Conservation (phyloP, 64 coral and sea anemone genomes). For the Platygyra sinensis region DNA sequence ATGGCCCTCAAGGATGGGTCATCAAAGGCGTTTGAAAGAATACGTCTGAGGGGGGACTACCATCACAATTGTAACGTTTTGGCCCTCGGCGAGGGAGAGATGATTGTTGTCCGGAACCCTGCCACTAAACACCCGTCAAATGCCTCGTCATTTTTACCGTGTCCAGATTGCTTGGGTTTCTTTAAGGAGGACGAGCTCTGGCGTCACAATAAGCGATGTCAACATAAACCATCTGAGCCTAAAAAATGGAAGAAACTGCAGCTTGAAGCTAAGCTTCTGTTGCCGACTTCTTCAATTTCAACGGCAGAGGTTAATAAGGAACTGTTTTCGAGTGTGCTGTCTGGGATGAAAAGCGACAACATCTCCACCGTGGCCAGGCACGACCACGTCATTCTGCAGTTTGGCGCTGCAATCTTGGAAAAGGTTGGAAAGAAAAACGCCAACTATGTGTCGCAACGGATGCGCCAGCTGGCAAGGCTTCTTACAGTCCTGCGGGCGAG, state of each 20-base stretch:
- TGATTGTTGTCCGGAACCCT: slow-evolving; percentile 52
- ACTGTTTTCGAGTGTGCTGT: neutral
- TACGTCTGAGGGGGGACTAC: slow-evolving; percentile 46
- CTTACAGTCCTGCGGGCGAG: neutral
- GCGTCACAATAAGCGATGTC: slow-evolving; percentile 29
- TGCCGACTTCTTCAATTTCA: neutral
- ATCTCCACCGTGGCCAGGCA: neutral
- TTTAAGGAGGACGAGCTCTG: slow-evolving; percentile 49
- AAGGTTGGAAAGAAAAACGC: slow-evolving; percentile 12
- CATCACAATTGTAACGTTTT: slow-evolving; percentile 62
- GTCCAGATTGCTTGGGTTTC: slow-evolving; percentile 25
- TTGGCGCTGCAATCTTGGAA: neutral
- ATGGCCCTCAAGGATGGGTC: too few species aligned
- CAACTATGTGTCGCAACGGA: slow-evolving; percentile 10
- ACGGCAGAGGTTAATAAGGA: neutral
- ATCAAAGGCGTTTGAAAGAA: neutral
- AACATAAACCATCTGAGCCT: neutral
- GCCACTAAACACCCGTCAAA: neutral
- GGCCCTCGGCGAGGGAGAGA: slow-evolving; percentile 17
- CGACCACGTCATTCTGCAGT: neutral
- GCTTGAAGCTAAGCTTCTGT: neutral
- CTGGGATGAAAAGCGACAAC: neutral
- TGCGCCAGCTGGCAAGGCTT: slow-evolving; percentile 29
- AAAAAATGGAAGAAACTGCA: neutral
- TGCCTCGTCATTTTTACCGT: neutral